phyloP scores from a whole-genome alignment of 2,797 vertebrate species.

The Ceryle rudis region DNA sequence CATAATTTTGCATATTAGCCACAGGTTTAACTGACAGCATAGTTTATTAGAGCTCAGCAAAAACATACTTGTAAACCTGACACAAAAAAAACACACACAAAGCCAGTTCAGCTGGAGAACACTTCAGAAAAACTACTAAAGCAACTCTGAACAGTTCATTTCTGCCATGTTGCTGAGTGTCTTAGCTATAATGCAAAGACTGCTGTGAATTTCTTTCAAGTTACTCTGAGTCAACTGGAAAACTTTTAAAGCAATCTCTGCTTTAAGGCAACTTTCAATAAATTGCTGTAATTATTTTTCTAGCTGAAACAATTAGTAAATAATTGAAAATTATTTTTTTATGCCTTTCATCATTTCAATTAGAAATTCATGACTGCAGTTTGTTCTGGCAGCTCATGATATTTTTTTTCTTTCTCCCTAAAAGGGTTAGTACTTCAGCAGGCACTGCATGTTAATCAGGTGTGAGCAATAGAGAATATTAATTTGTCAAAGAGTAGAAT shows the following conservation, averaged over 20 bases:
- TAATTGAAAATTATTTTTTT: slow-evolving; percentile 38
- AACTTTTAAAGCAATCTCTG: background rate
- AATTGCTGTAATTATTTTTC: slow-evolving; percentile 38
- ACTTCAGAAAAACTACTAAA: background rate
- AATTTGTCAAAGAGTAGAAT: slow-evolving; percentile 6
- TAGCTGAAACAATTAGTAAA: slow-evolving; percentile 59
- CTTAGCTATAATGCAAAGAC: background rate
- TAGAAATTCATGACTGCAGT: slow-evolving; percentile 39
- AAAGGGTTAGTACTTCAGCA: slow-evolving; percentile 8
- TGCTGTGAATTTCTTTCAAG: slow-evolving; percentile 8
- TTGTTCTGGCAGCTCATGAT: slow-evolving; percentile 8
- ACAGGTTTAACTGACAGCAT: background rate
- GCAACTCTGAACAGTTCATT: background rate
- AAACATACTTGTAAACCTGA: background rate
- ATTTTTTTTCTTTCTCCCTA: background rate
- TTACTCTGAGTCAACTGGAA: background rate
- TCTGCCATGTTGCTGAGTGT: background rate
- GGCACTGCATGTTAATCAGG: slow-evolving; percentile 3
- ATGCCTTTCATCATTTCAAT: slow-evolving; percentile 17
- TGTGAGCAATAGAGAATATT: background rate
- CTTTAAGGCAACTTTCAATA: slow-evolving; percentile 1
- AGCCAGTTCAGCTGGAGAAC: background rate
- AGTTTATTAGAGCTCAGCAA: background rate
- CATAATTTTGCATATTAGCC: background rate
- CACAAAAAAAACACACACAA: background rate